Evolutionary conservation across 2,113 vertebrate species (phyloP).

Genomic region (Tragelaphus buxtoni): DNA sequence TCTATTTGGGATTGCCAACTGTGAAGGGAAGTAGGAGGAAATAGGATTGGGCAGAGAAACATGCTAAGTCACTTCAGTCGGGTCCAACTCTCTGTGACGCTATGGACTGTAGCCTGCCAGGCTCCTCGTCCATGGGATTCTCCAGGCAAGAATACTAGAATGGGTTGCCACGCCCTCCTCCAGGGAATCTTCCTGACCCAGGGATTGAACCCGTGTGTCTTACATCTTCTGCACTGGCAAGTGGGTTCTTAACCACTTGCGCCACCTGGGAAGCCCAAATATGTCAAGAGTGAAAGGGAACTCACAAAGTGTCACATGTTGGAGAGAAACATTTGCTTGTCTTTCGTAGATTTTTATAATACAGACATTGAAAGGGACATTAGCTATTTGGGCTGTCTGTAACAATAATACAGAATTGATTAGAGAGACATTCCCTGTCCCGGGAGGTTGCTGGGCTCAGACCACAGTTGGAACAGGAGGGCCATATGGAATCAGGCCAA

Average conservation of each 20-base stretch:
- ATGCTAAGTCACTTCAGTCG: neutral
- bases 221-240: neutral
- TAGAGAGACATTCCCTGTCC: neutral
- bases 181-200: neutral
- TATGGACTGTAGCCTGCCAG: neutral
- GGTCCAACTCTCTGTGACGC: neutral
- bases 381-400: neutral
- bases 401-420: neutral
- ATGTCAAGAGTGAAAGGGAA: neutral
- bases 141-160: neutral
- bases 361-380: neutral
- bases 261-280: neutral
- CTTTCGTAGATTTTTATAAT: neutral
- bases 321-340: neutral
- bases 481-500: accelerated
- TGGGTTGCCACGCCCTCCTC: neutral
- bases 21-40: neutral
- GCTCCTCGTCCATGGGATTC: neutral
- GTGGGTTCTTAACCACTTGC: neutral
- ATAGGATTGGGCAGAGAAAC: neutral
- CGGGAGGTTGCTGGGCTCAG: neutral
- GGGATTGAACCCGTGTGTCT: neutral
- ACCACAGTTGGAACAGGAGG: neutral
- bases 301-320: neutral
- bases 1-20: neutral